Base-by-base conservation (phyloP, 2,888 invertebrate species). In the Acleris laterana region DNA sequence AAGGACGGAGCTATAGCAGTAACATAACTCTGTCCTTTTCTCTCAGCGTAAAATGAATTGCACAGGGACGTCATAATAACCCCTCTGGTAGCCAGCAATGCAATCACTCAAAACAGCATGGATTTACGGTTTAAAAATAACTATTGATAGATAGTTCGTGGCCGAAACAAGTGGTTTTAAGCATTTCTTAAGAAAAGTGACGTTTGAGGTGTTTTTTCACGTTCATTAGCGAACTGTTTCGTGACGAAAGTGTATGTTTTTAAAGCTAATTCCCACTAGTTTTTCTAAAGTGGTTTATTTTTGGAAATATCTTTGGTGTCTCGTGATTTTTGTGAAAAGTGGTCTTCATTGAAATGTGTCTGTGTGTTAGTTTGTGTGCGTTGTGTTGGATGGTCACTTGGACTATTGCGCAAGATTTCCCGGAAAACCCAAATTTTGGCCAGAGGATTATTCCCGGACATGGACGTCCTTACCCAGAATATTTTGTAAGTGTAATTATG, bases 371-470 rank as follows among this genome's bases (percentile, higher is more conserved):
- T 32, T 51, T 66, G 55, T 66, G 57, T 52, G 44, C 46, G n/a
- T 56, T 62, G 51, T 56, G 25, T 44, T 52, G 49, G 6, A 17
- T 65, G 13, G 57, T 51, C 66, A 62, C 51, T 61, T 66, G 65
- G 61, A 57, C 61, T 52, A 56, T 66, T n/a, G 61, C 51, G 9
- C 60, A 32, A 17, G 51, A 38, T 11, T 25, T 7, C 38, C 16
- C 32, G 32, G 44, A 3, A 2, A 20, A 28, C 5, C 56, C 42
- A 3, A 52, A 62, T 38, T 1, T 28, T n/a, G 61, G 42, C 1
- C 61, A 46, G n/a, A 55, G 60, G 20, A 65, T 65, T 7, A 48
- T 66, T 51, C 66, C 66, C 4, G 62, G 66, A 19, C 42, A 49
- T 19, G 46, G 42, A 5, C 65, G n/a, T n/a, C 55, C 49, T 7